Percentiles rank a stretch among this genome's conserved stretches.
These are phyloP conservation scores for Ichneumon xanthorius DNA, from an alignment of 2,888 invertebrate species.

Conservation along the genomic window DNA sequence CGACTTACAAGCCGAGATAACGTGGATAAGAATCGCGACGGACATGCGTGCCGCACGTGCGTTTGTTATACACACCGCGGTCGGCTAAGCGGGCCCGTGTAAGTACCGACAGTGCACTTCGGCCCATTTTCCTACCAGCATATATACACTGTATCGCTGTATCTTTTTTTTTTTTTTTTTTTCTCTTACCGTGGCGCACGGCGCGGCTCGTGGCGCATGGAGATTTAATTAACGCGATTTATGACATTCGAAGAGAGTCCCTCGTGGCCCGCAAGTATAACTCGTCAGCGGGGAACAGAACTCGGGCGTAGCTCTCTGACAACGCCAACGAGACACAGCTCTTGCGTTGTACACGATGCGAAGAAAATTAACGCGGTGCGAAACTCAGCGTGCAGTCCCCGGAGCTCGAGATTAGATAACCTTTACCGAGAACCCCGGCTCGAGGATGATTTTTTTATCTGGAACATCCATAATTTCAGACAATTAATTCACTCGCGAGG, in stretches of 20 bases:
- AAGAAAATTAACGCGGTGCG: slow-evolving; percentile 67
- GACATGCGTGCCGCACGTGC: slow-evolving; percentile 81
- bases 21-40: slow-evolving; percentile 80
- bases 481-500: slow-evolving; percentile 46
- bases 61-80: slow-evolving; percentile 76
- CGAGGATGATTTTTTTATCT: slow-evolving; percentile 30
- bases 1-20: slow-evolving; percentile 79
- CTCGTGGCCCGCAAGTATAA: slow-evolving; percentile 60
- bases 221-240: slow-evolving; percentile 81
- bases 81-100: slow-evolving; percentile 46
- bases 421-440: slow-evolving; percentile 42
- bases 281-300: slow-evolving; percentile 63
- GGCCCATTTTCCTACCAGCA: slow-evolving; percentile 14
- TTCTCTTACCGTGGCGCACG: slow-evolving; percentile 6
- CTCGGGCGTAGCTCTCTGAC: background rate
- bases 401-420: slow-evolving; percentile 64
- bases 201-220: slow-evolving; percentile 53
- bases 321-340: background rate
- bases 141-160: background rate
- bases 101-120: slow-evolving; percentile 25
- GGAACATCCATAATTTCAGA: slow-evolving; percentile 50
- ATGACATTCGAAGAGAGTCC: slow-evolving; percentile 69
- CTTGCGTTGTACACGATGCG: slow-evolving; percentile 9
- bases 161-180: background rate
- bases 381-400: slow-evolving; percentile 59